A percentile compares a stretch with the other conserved stretches of the same genome.
phyloP scores from a whole-genome alignment of 2,797 vertebrate genomes.

The Paedocypris micromegethes region DNA sequence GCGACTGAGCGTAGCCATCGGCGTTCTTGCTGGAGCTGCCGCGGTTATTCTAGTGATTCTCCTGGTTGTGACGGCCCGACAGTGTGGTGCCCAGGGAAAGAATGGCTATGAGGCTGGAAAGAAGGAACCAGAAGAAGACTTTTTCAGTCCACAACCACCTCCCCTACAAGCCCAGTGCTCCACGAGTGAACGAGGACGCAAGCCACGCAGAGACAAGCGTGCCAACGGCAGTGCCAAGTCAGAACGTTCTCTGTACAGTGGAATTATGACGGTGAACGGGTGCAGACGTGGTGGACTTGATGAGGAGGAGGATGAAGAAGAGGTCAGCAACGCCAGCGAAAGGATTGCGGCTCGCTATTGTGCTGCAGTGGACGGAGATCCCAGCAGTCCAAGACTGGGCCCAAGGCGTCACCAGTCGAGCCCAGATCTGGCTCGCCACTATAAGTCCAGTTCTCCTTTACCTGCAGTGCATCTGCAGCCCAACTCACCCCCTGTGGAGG shows the following conservation, averaged over 20 bases:
- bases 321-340: constrained; percentile 66
- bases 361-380: constrained; percentile 64
- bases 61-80: constrained; percentile 87
- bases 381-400: constrained; percentile 80
- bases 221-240: constrained; percentile 75
- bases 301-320: constrained; percentile 86
- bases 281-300: constrained; percentile 78
- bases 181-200: constrained; percentile 54
- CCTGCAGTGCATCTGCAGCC: constrained; percentile 93
- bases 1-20: constrained; percentile 88
- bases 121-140: constrained; percentile 91
- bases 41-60: constrained; percentile 90
- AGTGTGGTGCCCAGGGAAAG: constrained; percentile 85
- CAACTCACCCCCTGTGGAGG: constrained; percentile 86
- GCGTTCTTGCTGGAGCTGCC: constrained; percentile 86
- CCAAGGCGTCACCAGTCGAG: constrained; percentile 87
- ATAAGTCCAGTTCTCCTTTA: constrained; percentile 93
- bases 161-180: constrained; percentile 53
- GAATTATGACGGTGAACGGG: constrained; percentile 88
- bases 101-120: constrained; percentile 93
- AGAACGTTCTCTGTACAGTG: constrained; percentile 89
- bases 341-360: constrained; percentile 69
- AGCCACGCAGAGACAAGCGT: constrained; percentile 68
- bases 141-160: constrained; percentile 84
- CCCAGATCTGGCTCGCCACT: constrained; percentile 91